Base-by-base conservation (phyloP, 2,888 invertebrate species). In the Chymomyza fuscimana region DNA sequence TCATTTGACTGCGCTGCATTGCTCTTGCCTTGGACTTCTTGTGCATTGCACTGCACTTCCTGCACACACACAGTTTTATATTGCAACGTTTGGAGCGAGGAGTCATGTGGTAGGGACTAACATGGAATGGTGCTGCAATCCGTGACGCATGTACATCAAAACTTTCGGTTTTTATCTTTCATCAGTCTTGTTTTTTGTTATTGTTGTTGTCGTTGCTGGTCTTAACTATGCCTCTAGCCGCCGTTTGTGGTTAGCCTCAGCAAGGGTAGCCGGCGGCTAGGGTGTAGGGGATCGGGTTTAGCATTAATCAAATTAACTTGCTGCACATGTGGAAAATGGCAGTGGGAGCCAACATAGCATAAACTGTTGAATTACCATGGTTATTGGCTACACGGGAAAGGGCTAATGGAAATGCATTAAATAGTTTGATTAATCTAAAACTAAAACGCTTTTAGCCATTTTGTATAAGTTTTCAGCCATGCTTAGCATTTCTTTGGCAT, bases 111-210 rank as follows among this genome's bases (percentile, higher is more conserved):
- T 9, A 16, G 5, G 70, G 29, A 22, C 58, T 54, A 40, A 32
- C 46, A 52, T 58, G 65, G 10, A 54, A 9, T 65, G 54, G 64
- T 73, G 70, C 54, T 70, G 77, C 80, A 16, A 19, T 25, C 59
- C 65, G 74, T 79, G 85, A 82, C 77, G 83, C 73, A 70, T 73
- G 83, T 73, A 86, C 88, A 86, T 88, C 86, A 86, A 88, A 87
- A 88, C 86, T 86, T 88, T 86, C 76, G 87, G 75, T 79, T 88
- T 88, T 76, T 88, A 88, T 86, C 85, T 88, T 85, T 85, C 87
- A 82, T 76, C 87, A 71, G 69, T 70, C 63, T 51, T 63, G 70
- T 74, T 72, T 67, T 29, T 70, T 56, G 40, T 65, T 63, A 56
- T 67, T 64, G 46, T 62, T 50, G 62, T 67, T 69, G 1, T 19